Conservation (phyloP, 2,888 invertebrate genomes). For the Hemicrepidius hirtus region DNA sequence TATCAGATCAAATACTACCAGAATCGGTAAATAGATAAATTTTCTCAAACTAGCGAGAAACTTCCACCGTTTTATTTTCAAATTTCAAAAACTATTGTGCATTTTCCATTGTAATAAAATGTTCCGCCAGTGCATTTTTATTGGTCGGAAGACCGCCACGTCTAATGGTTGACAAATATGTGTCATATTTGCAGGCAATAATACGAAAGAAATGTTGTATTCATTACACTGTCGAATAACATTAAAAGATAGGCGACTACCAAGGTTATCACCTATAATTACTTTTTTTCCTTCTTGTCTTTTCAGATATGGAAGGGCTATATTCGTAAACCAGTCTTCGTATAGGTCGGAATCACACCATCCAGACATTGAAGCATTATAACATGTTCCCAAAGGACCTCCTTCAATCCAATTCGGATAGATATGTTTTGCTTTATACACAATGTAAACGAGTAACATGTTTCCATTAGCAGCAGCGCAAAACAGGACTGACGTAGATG, state of each 20-base stretch:
- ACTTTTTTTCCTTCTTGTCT: background rate
- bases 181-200: background rate
- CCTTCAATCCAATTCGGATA: conserved; percentile 8
- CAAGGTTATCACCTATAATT: conserved; percentile 13
- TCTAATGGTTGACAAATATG: conserved; percentile 1
- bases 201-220: background rate
- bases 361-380: background rate
- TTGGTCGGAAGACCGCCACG: background rate
- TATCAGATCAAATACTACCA: too few relatives aligned
- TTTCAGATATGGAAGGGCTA: conserved; percentile 8
- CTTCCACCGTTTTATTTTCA: too few relatives aligned
- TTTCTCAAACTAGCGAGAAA: too few relatives aligned
- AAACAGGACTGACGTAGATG: conserved; percentile 61
- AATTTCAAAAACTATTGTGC: too few relatives aligned
- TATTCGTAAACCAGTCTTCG: conserved; percentile 10
- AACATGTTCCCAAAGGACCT: background rate
- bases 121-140: background rate
- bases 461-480: conserved; percentile 58
- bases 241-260: conserved; percentile 3
- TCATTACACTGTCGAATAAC: background rate
- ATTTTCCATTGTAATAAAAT: background rate
- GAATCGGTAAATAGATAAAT: too few relatives aligned
- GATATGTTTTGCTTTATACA: conserved; percentile 61
- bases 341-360: background rate
- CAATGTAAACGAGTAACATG: conserved; percentile 61